Conservation (phyloP, 2,888 invertebrate species). For the Eledona agricola region DNA sequence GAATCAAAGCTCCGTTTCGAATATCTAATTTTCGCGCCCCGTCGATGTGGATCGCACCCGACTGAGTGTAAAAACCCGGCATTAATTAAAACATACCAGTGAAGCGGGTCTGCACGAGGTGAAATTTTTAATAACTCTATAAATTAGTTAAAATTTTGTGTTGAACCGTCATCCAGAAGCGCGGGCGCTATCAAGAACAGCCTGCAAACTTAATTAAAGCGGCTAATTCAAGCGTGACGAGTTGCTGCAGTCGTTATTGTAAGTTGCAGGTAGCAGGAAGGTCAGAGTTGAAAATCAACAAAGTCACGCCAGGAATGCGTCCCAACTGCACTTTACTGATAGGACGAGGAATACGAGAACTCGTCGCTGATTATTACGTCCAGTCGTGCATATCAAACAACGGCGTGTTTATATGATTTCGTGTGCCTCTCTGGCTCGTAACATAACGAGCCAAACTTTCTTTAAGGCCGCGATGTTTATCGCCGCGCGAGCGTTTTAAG, state of each 20-base stretch:
- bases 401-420: too few species aligned
- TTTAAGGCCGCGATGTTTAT: too few species aligned
- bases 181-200: slow-evolving; percentile 36
- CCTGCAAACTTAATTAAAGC: slow-evolving; percentile 40
- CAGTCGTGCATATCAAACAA: too few species aligned
- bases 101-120: slow-evolving; percentile 23
- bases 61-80: slow-evolving; percentile 15
- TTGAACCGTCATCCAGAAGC: slow-evolving; percentile 36
- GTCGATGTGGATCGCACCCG: slow-evolving; percentile 8
- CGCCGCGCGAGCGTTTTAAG: too few species aligned
- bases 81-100: slow-evolving; percentile 31
- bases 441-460: too few species aligned
- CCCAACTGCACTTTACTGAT: too few species aligned
- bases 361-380: too few species aligned
- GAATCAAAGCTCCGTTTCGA: too few species aligned
- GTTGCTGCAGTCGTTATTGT: slow-evolving; percentile 40
- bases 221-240: slow-evolving; percentile 36
- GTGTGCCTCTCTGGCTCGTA: too few species aligned
- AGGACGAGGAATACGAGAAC: too few species aligned
- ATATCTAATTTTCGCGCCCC: slow-evolving; percentile 4
- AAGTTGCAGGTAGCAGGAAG: slow-evolving; percentile 38
- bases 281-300: slow-evolving; percentile 27
- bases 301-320: slow-evolving; percentile 27
- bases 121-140: slow-evolving; percentile 37
- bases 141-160: slow-evolving; percentile 38